Conservation (phyloP, 2,888 invertebrate species). For the Beris chalybata region DNA sequence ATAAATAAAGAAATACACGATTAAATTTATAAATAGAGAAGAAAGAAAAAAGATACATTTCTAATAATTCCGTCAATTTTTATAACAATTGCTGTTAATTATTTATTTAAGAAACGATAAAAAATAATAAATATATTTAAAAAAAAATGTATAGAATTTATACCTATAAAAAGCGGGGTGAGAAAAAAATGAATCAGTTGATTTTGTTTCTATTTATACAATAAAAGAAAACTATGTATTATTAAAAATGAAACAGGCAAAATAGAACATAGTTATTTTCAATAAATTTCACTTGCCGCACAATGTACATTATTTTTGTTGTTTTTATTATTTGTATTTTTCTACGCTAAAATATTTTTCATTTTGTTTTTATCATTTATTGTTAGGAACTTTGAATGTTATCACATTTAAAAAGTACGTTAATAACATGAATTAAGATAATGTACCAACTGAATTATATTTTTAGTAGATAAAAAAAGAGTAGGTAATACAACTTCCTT, state of each 20-base stretch:
- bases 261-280: not conserved
- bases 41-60: slow-evolving; percentile 6
- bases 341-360: no score
- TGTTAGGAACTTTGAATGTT: slow-evolving; percentile 29
- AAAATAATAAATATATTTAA: slow-evolving; percentile 7
- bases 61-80: slow-evolving; percentile 36
- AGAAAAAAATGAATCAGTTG: not conserved
- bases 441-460: slow-evolving; percentile 25
- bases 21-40: slow-evolving; percentile 8
- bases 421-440: slow-evolving; percentile 7
- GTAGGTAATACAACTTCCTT: slow-evolving; percentile 18
- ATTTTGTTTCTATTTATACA: not conserved
- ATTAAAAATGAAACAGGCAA: slow-evolving; percentile 3
- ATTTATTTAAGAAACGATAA: slow-evolving; percentile 18
- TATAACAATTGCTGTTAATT: slow-evolving; percentile 34
- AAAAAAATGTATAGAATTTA: slow-evolving; percentile 4
- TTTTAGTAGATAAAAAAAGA: slow-evolving; percentile 19
- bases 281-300: no score
- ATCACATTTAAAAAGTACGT: slow-evolving; percentile 17
- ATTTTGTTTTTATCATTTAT: slow-evolving; percentile 1
- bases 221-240: no score
- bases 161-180: not conserved
- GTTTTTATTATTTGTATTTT: no score
- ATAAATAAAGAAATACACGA: slow-evolving; percentile 14
- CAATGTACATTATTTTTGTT: no score